A percentile compares a stretch with the other conserved stretches of the same genome.
Evolutionary conservation across 1,140 invertebrate species (phyloP).

Genomic region (Cotesia vestalis): DNA sequence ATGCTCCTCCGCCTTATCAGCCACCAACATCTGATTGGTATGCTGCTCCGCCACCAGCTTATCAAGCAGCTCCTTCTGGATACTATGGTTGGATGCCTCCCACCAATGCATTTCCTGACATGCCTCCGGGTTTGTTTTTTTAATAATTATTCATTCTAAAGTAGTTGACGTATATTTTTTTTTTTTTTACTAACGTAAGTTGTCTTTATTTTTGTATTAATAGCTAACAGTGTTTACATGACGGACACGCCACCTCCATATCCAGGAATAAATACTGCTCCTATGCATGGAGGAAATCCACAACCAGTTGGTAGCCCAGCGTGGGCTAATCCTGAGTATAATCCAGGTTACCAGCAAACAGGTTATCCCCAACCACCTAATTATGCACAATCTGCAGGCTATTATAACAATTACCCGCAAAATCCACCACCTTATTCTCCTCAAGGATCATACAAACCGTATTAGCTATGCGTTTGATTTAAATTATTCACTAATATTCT

Average conservation of each 20-base stretch:
- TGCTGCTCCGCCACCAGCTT: conserved; percentile 90
- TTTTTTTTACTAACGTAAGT: conserved; percentile 8
- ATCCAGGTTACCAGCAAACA: conserved; percentile 55
- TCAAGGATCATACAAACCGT: conserved; percentile 41
- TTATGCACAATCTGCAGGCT: conserved; percentile 45
- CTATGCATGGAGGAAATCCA: conserved; percentile 53
- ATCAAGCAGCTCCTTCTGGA: conserved; percentile 77
- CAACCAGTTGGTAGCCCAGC: conserved; percentile 53
- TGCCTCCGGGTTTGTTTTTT: conserved; percentile 70
- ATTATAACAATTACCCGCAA: conserved; percentile 48
- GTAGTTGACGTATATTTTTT: conserved; percentile 1
- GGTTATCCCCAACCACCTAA: conserved; percentile 51
- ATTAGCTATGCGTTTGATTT: conserved; percentile 18
- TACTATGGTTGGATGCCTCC: conserved; percentile 95
- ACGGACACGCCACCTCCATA: conserved; percentile 94
- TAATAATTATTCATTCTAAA: not conserved
- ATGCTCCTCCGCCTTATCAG: conserved; percentile 86
- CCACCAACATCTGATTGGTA: conserved; percentile 85
- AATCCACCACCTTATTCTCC: conserved; percentile 55
- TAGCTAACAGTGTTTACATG: conserved; percentile 89
- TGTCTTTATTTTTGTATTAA: conserved; percentile 35
- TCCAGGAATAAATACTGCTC: conserved; percentile 78
- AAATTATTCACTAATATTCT: conserved; percentile 40
- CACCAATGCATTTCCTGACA: conserved; percentile 75
- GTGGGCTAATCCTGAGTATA: conserved; percentile 62